phyloP scores from a whole-genome alignment of 1,140 invertebrate species.

The Drosophila burlai region DNA sequence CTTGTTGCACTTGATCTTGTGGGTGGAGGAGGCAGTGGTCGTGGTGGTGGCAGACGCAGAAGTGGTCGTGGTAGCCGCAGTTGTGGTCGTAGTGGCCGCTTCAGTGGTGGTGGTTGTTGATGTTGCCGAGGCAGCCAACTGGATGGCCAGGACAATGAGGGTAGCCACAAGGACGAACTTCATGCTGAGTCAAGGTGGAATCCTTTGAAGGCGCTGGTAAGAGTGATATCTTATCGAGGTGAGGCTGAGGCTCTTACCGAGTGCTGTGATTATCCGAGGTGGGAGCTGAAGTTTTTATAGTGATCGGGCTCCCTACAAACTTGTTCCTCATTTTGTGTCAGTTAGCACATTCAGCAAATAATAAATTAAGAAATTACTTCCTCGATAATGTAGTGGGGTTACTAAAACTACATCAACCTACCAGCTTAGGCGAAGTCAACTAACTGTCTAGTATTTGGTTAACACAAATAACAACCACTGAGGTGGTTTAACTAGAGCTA shows the following conservation, averaged over 20 bases:
- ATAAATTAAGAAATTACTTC: not conserved
- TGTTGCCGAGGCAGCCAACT: not conserved
- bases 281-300: not conserved
- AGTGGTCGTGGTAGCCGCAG: constrained; percentile 4
- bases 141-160: constrained; percentile 21
- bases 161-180: constrained; percentile 11
- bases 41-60: not conserved
- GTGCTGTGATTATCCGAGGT: constrained; percentile 3
- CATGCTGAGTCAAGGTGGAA: not conserved
- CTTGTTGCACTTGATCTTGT: constrained; percentile 4
- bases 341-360: not conserved
- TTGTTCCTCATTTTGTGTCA: not conserved
- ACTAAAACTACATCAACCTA: not conserved
- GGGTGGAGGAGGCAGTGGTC: not conserved
- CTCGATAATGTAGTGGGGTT: not conserved
- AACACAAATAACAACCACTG: not conserved
- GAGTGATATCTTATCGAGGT: not conserved
- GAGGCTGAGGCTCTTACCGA: too few species aligned
- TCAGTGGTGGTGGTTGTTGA: not conserved
- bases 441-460: not conserved
- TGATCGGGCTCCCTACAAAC: not conserved
- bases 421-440: not conserved
- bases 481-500: not conserved
- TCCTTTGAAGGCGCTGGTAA: not conserved
- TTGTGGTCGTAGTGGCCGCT: not conserved